Base-by-base conservation (phyloP, 2,797 vertebrate genomes). In the Coranthus polyacanthus region DNA sequence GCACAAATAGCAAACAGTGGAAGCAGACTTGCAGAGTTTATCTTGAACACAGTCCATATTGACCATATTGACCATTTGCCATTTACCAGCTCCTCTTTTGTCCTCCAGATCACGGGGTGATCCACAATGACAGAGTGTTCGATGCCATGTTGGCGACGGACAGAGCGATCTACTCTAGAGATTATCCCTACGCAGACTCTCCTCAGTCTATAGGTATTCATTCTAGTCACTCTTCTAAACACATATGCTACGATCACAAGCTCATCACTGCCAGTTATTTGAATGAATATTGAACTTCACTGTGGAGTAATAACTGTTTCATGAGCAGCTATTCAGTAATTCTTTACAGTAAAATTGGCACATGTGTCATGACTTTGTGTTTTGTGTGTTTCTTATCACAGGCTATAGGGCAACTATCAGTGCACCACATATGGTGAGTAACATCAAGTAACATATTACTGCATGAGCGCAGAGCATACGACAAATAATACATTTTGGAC, bases 361-460 rank as follows among this genome's bases (percentile, higher is more conserved):
- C 5, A 72, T 44, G 17, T 54, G 2, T 45, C 60, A 2, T 41
- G 1, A 56, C 16, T 69, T 12, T 37, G 17, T 50, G 22, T 45
- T 39, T 9, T 59, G n/a, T 34, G 47, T 13, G 64, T 56, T 74
- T 78, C 47, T 85, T 50, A 38, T 88, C 72, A 46, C 80, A 98
- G 96, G 96, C 4, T 97, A 94, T 92, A 95, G 94, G 82, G 96
- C 96, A n/a, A 98, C 96, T 4, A 97, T 98, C 90, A 97, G 96
- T 21, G 96, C 96, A 16, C 96, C 96, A 0, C 96, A 97, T 70
- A 97, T 98, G 96, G 96, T 97, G 90, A 94, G 95, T 65, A 29
- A 71, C 12, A 41, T 11, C 63, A 41, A 17, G 20, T 41, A 41
- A 66, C 29, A 53, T 21, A 17, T 0, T 16, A 21, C 20, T 36